Evolutionary conservation across 2,113 vertebrate species (phyloP), one percentile per base, ranked within the genome.

Genomic region (Strigops habroptila): DNA sequence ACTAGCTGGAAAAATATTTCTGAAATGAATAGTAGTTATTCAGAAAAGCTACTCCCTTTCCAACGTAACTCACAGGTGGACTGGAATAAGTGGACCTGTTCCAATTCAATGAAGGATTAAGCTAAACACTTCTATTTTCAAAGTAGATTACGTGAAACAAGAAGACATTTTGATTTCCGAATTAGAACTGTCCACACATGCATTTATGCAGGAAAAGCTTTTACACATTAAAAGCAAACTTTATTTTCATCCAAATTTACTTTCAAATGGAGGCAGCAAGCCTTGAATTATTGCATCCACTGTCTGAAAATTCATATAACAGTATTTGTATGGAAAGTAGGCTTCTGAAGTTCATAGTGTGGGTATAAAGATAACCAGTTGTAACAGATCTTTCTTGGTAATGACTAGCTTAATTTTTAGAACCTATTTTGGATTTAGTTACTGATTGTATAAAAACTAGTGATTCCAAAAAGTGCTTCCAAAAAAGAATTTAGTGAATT

Each of bases 21-120:
- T 59, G n/a, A 90, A 90, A 86, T 37, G 35, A 93, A 81, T 43
- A 75, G 23, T 14, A 64, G 57, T 65, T 87, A 73, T 95, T 88
- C 74, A 91, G 51, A 93, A 82, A 89, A 87, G 30, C 52, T 91
- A 41, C 37, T 82, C 69, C 27, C 24, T 92, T 93, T 92, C 55
- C 65, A 86, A 35, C 48, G 60, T 55, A 86, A 84, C 51, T 92
- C 88, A 91, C 49, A 94, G 60, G 43, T 71, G 53, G 68, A 86
- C 46, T 74, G 64, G 46, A 88, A 88, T 86, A 81, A 91, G 68
- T 71, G 60, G 76, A 88, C 69, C 18, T 78, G 55, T 71, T 94
- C 82, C 74, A 92, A 68, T 67, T 93, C 77, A 94, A 51, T 68
- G 83, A 96, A 92, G 73, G 83, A 95, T 95, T 95, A 96, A 94